Evolutionary conservation across 2,113 vertebrate species (phyloP).

Genomic region (Bubo blakistoni): DNA sequence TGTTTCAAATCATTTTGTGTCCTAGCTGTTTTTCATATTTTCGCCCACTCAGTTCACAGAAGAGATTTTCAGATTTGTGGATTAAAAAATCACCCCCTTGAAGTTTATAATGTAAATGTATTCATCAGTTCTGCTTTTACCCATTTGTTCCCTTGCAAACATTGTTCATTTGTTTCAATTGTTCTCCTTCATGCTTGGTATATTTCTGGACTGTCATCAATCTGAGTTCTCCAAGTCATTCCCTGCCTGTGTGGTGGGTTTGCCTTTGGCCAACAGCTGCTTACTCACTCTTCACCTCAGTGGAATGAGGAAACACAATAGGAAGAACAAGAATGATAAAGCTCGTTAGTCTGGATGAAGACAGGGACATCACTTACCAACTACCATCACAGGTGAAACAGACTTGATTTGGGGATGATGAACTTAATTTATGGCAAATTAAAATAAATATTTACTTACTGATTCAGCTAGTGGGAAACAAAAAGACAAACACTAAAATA

Average conservation of each 20-base stretch:
- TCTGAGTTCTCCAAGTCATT: neutral
- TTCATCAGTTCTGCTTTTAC: neutral
- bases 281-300: neutral
- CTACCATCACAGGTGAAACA: neutral
- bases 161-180: neutral
- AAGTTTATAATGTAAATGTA: neutral
- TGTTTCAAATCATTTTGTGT: neutral
- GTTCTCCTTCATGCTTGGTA: neutral
- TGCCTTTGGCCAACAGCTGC: neutral
- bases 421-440: neutral
- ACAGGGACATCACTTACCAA: neutral
- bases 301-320: neutral
- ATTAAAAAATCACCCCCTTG: neutral
- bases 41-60: neutral
- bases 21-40: neutral
- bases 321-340: neutral
- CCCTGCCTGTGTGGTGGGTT: neutral
- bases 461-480: neutral
- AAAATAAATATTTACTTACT: neutral
- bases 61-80: neutral
- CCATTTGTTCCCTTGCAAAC: neutral
- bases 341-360: rapidly evolving
- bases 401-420: neutral
- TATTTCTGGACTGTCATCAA: neutral
- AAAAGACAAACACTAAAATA: neutral